Evolutionary conservation across 2,797 vertebrate genomes (phyloP).

Genomic region (Acropternis orthonyx): DNA sequence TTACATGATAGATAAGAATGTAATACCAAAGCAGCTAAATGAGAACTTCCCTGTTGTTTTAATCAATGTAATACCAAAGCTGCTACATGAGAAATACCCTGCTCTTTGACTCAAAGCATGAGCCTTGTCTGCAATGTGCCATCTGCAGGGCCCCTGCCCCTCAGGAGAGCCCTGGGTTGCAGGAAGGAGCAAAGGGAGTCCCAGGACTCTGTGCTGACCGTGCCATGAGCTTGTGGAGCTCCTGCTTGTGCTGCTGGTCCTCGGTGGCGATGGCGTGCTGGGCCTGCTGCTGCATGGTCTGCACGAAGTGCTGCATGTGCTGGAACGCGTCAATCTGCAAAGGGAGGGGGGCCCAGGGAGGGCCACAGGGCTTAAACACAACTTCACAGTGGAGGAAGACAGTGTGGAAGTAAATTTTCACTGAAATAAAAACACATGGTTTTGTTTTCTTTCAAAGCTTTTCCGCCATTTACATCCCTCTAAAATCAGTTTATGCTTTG

Average conservation of each 20-base stretch:
- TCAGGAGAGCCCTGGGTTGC: neutral
- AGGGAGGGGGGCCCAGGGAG: neutral
- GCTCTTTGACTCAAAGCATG: neutral
- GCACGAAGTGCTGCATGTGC: constrained; percentile 98
- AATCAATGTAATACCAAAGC: neutral
- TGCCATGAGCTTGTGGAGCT: constrained; percentile 98
- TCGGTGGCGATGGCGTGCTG: constrained; percentile 92
- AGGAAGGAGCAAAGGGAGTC: neutral
- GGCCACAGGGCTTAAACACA: neutral
- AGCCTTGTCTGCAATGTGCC: neutral
- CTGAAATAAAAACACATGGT: neutral
- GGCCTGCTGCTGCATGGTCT: constrained; percentile 94
- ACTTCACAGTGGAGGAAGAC: neutral
- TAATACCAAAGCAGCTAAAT: neutral
- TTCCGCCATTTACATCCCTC: neutral
- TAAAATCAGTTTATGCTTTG: neutral
- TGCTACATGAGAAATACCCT: neutral
- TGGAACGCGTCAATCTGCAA: constrained; percentile 95
- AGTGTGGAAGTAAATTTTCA: neutral
- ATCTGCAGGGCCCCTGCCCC: neutral
- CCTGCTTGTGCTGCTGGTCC: constrained; percentile 95
- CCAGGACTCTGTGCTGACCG: constrained; percentile 78
- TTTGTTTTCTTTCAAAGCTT: neutral
- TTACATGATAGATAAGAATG: neutral
- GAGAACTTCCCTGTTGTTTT: neutral